Percentiles rank a stretch among this genome's conserved stretches.
Conservation (phyloP, 2,113 vertebrate species). For the Edolisoma coerulescens region DNA sequence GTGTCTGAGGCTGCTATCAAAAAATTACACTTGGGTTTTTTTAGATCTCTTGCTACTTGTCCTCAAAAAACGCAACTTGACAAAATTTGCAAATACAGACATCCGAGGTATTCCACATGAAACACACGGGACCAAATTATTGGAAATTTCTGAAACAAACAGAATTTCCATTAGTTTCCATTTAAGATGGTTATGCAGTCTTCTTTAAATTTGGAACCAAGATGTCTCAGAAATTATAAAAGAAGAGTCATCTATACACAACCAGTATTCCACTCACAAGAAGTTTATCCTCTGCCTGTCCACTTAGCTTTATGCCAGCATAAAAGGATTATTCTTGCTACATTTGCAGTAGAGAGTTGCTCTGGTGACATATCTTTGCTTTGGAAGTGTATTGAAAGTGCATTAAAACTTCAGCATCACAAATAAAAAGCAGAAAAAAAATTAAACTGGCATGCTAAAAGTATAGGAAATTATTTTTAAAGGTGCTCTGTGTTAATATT, state of each 20-base stretch:
- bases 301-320: background rate
- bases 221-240: background rate
- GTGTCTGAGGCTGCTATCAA: background rate
- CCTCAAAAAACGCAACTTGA: background rate
- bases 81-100: background rate
- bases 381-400: background rate
- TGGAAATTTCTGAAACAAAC: background rate
- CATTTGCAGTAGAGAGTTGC: background rate
- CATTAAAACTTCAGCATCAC: background rate
- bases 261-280: background rate
- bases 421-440: background rate
- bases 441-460: background rate
- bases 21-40: background rate
- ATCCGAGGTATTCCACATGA: background rate
- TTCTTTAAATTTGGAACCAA: background rate
- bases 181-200: background rate
- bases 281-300: background rate
- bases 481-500: background rate
- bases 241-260: background rate
- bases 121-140: background rate
- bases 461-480: background rate
- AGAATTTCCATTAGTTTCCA: background rate
- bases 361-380: background rate
- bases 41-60: background rate
- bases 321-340: background rate